Evolutionary conservation across 2,888 invertebrate genomes (phyloP).

Genomic region (Dynastes maya): DNA sequence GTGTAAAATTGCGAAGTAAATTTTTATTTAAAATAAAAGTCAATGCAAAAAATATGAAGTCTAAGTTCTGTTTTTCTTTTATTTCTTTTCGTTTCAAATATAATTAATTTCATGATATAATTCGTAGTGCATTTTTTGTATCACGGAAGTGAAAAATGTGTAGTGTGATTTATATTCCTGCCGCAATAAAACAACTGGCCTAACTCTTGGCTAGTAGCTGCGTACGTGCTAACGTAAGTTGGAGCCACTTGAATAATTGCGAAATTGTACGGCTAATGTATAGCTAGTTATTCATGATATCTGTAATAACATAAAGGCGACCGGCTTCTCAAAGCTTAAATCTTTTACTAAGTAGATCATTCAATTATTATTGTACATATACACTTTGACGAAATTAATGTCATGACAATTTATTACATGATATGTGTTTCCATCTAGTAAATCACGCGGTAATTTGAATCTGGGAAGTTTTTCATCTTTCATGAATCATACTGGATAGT

Average conservation of each 20-base stretch:
- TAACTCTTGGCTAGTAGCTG: slow-evolving; percentile 17
- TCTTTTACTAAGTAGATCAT: slow-evolving; percentile 22
- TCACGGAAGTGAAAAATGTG: slow-evolving; percentile 25
- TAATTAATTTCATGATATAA: slow-evolving; percentile 7
- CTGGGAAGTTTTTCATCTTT: background rate
- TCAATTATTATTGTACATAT: slow-evolving; percentile 35
- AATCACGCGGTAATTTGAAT: slow-evolving; percentile 17
- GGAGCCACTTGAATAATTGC: slow-evolving; percentile 24
- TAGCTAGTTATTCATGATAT: slow-evolving; percentile 29
- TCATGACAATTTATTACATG: slow-evolving; percentile 30
- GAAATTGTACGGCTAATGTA: slow-evolving; percentile 33
- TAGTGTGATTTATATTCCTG: slow-evolving; percentile 29
- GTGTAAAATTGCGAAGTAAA: slow-evolving; percentile 54
- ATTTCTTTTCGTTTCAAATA: slow-evolving; percentile 10
- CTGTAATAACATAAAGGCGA: slow-evolving; percentile 22
- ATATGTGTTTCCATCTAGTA: background rate
- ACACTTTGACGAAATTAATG: slow-evolving; percentile 26
- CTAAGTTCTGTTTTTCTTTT: slow-evolving; percentile 46
- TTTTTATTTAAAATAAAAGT: slow-evolving; percentile 54
- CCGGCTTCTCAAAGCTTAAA: slow-evolving; percentile 1
- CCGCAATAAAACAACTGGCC: background rate
- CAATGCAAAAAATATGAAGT: slow-evolving; percentile 50
- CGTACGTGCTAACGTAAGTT: slow-evolving; percentile 14
- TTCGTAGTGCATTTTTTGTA: background rate
- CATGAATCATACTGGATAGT: background rate